Percentiles rank a stretch among this genome's conserved stretches.
These are phyloP conservation scores for Thereva nobilitata DNA, from an alignment of 2,888 invertebrate species.

Conservation along the genomic window DNA sequence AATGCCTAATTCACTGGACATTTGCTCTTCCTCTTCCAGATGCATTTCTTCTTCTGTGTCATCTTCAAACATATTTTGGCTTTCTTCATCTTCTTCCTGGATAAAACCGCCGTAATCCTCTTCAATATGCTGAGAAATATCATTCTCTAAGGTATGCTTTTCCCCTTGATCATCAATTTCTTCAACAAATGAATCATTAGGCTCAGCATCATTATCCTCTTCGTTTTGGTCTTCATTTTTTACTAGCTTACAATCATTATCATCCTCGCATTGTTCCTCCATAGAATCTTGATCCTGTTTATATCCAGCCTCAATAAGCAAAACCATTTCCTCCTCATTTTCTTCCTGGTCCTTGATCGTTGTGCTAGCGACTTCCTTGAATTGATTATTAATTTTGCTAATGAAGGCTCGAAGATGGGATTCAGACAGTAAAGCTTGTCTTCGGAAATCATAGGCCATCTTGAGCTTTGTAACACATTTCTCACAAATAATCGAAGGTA, in stretches of 20 bases:
- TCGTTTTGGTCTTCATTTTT: constrained; percentile 1
- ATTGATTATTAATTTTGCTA: constrained; percentile 48
- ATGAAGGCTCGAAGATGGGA: constrained; percentile 48
- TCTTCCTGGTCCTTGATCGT: constrained; percentile 27
- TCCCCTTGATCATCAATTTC: neutral
- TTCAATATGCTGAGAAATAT: constrained; percentile 25
- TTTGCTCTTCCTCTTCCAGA: constrained; percentile 24
- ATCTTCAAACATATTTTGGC: constrained; percentile 11
- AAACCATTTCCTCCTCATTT: constrained; percentile 42
- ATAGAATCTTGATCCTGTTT: constrained; percentile 30
- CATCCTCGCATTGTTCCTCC: constrained; percentile 29
- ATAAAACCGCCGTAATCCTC: constrained; percentile 30
- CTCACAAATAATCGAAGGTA: constrained; percentile 49
- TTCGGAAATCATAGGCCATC: constrained; percentile 48
- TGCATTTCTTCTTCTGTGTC: constrained; percentile 18
- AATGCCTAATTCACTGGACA: neutral
- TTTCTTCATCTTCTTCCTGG: constrained; percentile 11
- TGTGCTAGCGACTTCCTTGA: constrained; percentile 48
- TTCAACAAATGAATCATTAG: neutral
- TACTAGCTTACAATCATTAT: constrained; percentile 15
- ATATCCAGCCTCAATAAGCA: constrained; percentile 39
- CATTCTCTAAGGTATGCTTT: constrained; percentile 24
- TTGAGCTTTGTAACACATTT: constrained; percentile 48
- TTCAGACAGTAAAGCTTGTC: constrained; percentile 47
- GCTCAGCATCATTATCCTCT: constrained; percentile 13